These are phyloP conservation scores for Proteles cristata DNA, from an alignment of 2,113 vertebrate species.

Conservation along the genomic window DNA sequence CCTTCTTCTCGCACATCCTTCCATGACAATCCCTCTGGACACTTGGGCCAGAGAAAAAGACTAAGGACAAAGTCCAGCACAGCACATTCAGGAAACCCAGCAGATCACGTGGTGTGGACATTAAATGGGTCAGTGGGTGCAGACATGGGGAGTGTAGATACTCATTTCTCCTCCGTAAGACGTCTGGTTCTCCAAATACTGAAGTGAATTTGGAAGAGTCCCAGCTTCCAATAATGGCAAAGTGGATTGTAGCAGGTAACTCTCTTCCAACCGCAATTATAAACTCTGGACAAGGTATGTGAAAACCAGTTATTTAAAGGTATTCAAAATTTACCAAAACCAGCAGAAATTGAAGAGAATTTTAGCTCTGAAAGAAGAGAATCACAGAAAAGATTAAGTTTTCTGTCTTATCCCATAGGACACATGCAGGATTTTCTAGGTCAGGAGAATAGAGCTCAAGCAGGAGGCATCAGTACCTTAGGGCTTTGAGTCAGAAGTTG, in stretches of 20 bases:
- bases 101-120: fast-evolving
- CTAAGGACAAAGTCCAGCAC: fast-evolving
- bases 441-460: fast-evolving
- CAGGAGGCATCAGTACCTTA: not conserved
- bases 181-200: not conserved
- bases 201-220: not conserved
- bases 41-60: fast-evolving
- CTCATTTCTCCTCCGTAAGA: not conserved
- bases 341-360: not conserved
- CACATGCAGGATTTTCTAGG: not conserved
- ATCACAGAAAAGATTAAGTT: not conserved
- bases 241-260: not conserved
- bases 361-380: not conserved
- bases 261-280: not conserved
- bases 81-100: fast-evolving
- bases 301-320: not conserved
- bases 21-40: fast-evolving
- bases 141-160: not conserved
- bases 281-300: not conserved
- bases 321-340: not conserved
- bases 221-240: not conserved
- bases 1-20: too few species aligned
- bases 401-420: not conserved
- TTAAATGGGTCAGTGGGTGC: fast-evolving
- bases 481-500: too few species aligned